Evolutionary conservation across 1,140 invertebrate species (phyloP), one percentile per base, ranked within the genome.

Genomic region (Drosophila pachea): DNA sequence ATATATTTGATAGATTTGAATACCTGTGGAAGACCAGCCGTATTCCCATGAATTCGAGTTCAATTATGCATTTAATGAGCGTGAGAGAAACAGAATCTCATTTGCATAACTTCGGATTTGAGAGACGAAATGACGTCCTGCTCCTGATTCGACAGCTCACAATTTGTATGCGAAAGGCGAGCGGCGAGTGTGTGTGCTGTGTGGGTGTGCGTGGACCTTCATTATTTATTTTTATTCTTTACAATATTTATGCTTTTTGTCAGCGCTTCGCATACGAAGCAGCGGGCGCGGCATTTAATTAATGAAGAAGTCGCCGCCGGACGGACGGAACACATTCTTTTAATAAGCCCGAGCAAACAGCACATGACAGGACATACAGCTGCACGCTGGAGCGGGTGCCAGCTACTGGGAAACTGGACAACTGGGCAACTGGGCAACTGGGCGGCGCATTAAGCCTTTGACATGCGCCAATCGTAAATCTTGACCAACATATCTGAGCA

Each of bases 381-480:
- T 65, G 68, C 8, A 29, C 2, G 47, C 49, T 31, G 47, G 40
- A 14, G 12, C 9, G 48, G 31, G 22, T 9, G 2, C 12, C 31
- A 9, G 48, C 8, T 14, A 40, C 22, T 22, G 22, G 42, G 56
- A 7, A 36, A 35, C 33, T 50, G 35, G 36, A 58, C 55, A 22
- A 22, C 22, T 22, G 36, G 36, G 38, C 9, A 40, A n/a, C n/a
- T n/a, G n/a, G 40, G 40, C 5, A 12, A n/a, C n/a, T 42, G 12
- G 40, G 12, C 12, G n/a, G 61, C 67, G 72, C 74, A 76, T 87
- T 87, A 87, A 87, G 84, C 84, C 84, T 87, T 87, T 87, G 84
- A 87, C 84, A 87, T 87, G 84, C 84, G 84, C 76, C 84, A 87
- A 84, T 87, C 84, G 84, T 87, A 87, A 87, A 87, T 87, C 84